Evolutionary conservation across 2,113 vertebrate genomes (phyloP), one percentile per base, ranked within the genome.

Genomic region (Dromaius novaehollandiae): DNA sequence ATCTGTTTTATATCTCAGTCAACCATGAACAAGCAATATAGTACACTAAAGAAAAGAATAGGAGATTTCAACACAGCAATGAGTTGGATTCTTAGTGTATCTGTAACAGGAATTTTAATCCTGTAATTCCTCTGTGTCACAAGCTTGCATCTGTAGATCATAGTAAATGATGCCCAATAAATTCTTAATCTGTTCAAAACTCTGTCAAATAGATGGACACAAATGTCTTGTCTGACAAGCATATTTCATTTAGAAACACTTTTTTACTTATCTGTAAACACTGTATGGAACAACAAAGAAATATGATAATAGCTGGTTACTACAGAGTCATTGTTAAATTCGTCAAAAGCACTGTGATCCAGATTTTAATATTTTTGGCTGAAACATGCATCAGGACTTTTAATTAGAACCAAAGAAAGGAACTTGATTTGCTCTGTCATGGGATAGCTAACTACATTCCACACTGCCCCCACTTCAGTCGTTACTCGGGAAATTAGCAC

Each of bases 91-190:
- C 79, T 70, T 75, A 50, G 32, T 63, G 11, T 75, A 71, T 50
- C 68, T 89, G 42, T 76, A 88, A 61, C n/a, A 50, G 74, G 63
- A 82, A 86, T 91, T 97, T 86, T 78, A 95, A 95, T 96, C 80
- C 60, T 80, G n/a, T 87, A 85, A 92, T 90, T 92, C 66, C 50
- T 88, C 80, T 68, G 32, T 88, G 44, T 82, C 91, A 86, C 55
- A 80, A 58, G 32, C 24, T 85, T 74, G 21, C 86, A 77, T 60
- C 68, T 86, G 69, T 56, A 80, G 40, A 75, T 82, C 80, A 88
- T 44, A 75, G 34, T 46, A 90, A 90, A 88, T 50, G 69, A 90
- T 81, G 7, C 30, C 48, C 30, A 34, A 24, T 22, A 89, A 94
- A 84, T 87, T 87, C 44, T 80, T 92, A 30, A 77, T 83, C 51